phyloP scores from a whole-genome alignment of 2,888 invertebrate genomes.

The Morpho helenor region DNA sequence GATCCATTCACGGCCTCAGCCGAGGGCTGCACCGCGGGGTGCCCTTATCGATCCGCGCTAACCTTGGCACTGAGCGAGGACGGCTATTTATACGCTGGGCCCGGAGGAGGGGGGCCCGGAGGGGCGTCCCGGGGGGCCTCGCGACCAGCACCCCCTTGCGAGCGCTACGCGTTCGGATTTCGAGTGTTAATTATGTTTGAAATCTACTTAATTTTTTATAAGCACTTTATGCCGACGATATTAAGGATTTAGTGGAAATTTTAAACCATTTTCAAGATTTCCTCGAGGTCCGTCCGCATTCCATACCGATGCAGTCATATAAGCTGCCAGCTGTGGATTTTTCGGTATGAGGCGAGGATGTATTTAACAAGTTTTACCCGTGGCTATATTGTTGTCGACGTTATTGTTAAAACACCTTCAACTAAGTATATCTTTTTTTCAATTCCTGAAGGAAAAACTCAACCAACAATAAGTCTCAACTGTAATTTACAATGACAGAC shows the following conservation, averaged over 20 bases:
- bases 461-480: too few relatives aligned
- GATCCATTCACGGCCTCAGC: too few relatives aligned
- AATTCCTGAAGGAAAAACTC: too few relatives aligned
- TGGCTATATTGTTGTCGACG: too few relatives aligned
- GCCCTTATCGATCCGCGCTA: slow-evolving; percentile 40
- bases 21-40: slow-evolving; percentile 6
- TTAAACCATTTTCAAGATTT: background rate
- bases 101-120: slow-evolving; percentile 11
- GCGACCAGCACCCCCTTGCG: slow-evolving; percentile 1
- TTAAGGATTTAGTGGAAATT: background rate
- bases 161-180: slow-evolving; percentile 12
- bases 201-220: slow-evolving; percentile 7
- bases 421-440: too few relatives aligned
- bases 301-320: too few relatives aligned
- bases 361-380: too few relatives aligned
- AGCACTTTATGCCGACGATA: background rate
- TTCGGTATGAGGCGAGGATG: too few relatives aligned
- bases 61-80: slow-evolving; percentile 66
- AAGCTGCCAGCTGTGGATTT: too few relatives aligned
- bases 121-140: slow-evolving; percentile 11
- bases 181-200: slow-evolving; percentile 12
- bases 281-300: too few relatives aligned
- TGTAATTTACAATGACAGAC: too few relatives aligned
- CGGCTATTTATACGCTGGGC: slow-evolving; percentile 49
- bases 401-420: too few relatives aligned